Base-by-base conservation (phyloP, 2,113 vertebrate genomes). In the Pollimyrus isidori region DNA sequence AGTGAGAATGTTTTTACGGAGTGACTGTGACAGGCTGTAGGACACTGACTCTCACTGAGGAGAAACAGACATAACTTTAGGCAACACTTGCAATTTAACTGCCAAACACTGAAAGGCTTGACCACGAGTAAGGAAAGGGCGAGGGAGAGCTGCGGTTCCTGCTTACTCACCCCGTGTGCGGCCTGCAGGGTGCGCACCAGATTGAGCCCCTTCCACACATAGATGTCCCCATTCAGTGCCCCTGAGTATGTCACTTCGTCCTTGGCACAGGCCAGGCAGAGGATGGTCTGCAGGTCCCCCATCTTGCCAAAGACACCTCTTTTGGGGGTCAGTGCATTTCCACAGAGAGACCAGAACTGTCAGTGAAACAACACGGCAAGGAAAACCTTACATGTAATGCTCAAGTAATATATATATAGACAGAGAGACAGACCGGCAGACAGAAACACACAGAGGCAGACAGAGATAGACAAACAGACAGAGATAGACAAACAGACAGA, bases 251-350 rank as follows among this genome's bases (percentile, higher is more conserved):
- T 99, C 93, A 98, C 91, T 89, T 99, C 97, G 7, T 99, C 98
- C 95, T 97, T 98, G 87, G 97, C 96, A 88, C 97, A 96, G 0
- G 97, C 96, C 86, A 99, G 95, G 91, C 98, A 99, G 92, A 99
- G 96, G 92, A 99, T 99, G 86, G 98, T 99, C 95, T 99, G 98
- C 56, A 99, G 96, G 94, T 99, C 98, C 21, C 98, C 98, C 0
- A 97, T 97, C 94, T 98, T 99, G 88, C 98, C 98, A 91, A 99
- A 99, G 80, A 99, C 96, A 21, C 98, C 98, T 91, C 98, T 95
- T 94, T 98, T 99, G 0, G 97, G 98, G 11, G 97, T 98, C 92
- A 99, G 91, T 1, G 98, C 96, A 6, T 99, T 99, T 89, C 98
- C 98, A 94, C 98, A 99, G 86, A 99, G 92, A 0, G 96, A 96